Evolutionary conservation across 2,113 vertebrate genomes (phyloP).

Genomic region (Suricata suricatta): DNA sequence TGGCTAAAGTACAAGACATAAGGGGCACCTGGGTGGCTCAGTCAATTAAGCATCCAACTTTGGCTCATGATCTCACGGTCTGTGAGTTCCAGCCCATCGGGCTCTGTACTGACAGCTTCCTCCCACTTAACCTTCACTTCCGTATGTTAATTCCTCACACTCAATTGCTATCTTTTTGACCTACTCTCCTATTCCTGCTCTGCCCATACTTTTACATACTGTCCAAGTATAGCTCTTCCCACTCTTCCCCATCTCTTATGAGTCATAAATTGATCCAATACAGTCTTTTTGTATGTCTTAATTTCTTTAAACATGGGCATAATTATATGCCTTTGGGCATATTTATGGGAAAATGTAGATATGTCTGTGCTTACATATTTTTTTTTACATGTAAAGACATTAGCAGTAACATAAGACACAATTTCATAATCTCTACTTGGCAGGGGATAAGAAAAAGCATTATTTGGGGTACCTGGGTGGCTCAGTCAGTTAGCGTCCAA

Average conservation of each 20-base stretch:
- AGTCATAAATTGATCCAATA: background rate
- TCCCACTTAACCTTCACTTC: background rate
- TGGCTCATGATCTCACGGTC: too few relatives aligned
- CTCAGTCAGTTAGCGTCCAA: too few relatives aligned
- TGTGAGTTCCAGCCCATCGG: too few relatives aligned
- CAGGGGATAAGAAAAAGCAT: background rate
- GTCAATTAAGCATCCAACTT: too few relatives aligned
- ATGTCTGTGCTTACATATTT: background rate
- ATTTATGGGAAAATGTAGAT: constrained; percentile 15
- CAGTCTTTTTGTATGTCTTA: background rate
- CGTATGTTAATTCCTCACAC: background rate
- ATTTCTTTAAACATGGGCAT: background rate
- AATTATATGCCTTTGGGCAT: background rate
- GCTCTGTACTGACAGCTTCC: background rate
- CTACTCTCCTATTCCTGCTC: background rate
- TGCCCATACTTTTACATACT: background rate
- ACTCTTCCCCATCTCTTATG: background rate
- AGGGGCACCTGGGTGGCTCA: background rate
- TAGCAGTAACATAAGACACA: background rate
- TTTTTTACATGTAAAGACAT: background rate
- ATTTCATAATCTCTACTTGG: constrained; percentile 2
- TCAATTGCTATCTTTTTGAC: background rate
- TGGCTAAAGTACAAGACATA: background rate
- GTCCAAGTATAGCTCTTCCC: background rate
- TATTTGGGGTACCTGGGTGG: background rate